phyloP scores from a whole-genome alignment of 2,113 vertebrate genomes.

The Syngnathus floridae region DNA sequence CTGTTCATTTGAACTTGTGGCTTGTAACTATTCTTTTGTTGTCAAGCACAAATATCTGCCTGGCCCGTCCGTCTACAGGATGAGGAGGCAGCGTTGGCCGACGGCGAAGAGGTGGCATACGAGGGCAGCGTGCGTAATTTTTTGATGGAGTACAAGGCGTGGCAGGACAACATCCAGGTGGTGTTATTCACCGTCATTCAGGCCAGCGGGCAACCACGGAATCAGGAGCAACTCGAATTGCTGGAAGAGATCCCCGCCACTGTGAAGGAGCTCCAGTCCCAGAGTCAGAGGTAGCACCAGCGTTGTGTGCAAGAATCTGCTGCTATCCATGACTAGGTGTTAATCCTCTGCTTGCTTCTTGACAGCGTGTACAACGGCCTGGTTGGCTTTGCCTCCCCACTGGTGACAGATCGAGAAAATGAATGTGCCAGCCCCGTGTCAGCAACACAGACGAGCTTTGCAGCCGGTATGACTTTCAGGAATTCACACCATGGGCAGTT shows the following conservation, averaged over 20 bases:
- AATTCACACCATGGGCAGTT: background rate
- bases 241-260: slow-evolving; percentile 93
- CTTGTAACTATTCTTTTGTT: too few species aligned
- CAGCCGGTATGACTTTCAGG: slow-evolving; percentile 74
- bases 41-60: background rate
- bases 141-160: slow-evolving; percentile 92
- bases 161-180: slow-evolving; percentile 98
- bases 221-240: slow-evolving; percentile 87
- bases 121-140: slow-evolving; percentile 95
- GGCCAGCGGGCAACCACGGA: slow-evolving; percentile 88
- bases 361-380: slow-evolving; percentile 91
- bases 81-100: slow-evolving; percentile 89
- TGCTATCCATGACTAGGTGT: accelerated
- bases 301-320: background rate
- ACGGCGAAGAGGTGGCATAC: slow-evolving; percentile 91
- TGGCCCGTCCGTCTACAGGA: too few species aligned
- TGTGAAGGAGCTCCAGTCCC: slow-evolving; percentile 88
- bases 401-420: slow-evolving; percentile 87
- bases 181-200: slow-evolving; percentile 94
- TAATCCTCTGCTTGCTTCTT: slow-evolving; percentile 18
- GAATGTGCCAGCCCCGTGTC: slow-evolving; percentile 89
- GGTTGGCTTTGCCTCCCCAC: slow-evolving; percentile 93
- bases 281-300: slow-evolving; percentile 80
- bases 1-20: too few species aligned
- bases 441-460: slow-evolving; percentile 83